Percentiles rank a stretch among this genome's conserved stretches.
phyloP scores from a whole-genome alignment of 2,113 vertebrate genomes.

The Leptosomus discolor region DNA sequence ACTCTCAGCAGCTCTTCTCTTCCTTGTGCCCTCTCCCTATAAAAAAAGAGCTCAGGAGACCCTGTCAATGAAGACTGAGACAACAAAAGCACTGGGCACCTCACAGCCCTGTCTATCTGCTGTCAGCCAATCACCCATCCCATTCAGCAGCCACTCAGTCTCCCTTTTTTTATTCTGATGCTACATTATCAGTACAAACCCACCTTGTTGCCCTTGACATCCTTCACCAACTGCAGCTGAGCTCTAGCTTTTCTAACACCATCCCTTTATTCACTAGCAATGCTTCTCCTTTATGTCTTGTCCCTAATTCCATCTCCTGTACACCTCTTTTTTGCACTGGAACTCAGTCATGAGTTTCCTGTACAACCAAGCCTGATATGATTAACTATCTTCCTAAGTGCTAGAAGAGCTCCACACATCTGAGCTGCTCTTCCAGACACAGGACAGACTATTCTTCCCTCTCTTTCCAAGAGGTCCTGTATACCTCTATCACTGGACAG shows the following conservation, averaged over 20 bases:
- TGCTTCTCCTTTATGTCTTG: background rate
- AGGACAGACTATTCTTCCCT: background rate
- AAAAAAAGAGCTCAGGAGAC: background rate
- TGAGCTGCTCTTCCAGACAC: background rate
- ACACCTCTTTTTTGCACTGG: background rate
- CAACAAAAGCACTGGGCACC: background rate
- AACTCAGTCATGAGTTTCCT: background rate
- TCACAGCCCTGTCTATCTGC: background rate
- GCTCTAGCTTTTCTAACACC: background rate
- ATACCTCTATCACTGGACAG: background rate
- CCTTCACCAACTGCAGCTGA: background rate
- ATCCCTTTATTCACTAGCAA: background rate
- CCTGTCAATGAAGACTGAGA: background rate
- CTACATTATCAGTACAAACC: background rate
- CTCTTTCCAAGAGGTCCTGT: background rate
- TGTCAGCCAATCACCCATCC: background rate
- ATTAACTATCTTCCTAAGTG: background rate
- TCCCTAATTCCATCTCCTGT: background rate
- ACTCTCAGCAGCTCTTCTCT: background rate
- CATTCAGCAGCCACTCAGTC: background rate
- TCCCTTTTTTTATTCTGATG: background rate
- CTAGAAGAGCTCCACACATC: background rate
- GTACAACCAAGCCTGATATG: background rate
- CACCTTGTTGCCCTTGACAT: background rate
- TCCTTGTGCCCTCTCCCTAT: background rate